phyloP scores from a whole-genome alignment of 2,888 invertebrate species.

The Strigamia transsilvanica region DNA sequence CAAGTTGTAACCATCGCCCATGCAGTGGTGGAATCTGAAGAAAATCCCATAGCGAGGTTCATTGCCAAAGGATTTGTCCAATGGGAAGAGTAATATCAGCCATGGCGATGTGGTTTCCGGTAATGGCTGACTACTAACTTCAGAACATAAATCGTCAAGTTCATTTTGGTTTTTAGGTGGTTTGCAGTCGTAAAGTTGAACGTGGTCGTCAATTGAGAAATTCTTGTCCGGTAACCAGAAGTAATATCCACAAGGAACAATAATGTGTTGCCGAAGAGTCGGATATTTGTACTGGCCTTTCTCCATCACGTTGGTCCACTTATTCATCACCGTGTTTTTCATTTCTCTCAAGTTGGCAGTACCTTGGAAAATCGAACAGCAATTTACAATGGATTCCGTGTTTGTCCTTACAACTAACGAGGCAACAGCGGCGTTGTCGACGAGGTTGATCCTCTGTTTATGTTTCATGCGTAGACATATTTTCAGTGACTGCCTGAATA shows the following conservation, averaged over 20 bases:
- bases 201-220: neutral
- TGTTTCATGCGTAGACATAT: too few relatives aligned
- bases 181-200: neutral
- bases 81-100: neutral
- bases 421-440: too few relatives aligned
- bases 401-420: too few relatives aligned
- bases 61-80: neutral
- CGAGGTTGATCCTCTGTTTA: too few relatives aligned
- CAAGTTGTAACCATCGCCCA: too few relatives aligned
- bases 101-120: neutral
- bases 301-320: neutral
- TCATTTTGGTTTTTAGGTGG: neutral
- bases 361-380: neutral
- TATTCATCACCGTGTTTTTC: neutral
- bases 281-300: neutral
- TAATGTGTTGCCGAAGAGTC: neutral
- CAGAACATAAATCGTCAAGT: neutral
- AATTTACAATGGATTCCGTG: too few relatives aligned
- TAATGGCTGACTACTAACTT: neutral
- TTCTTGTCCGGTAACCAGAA: neutral
- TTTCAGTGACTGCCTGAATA: too few relatives aligned
- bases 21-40: neutral
- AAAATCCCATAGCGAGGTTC: neutral
- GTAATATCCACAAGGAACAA: neutral
- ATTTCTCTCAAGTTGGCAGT: neutral